phyloP scores from a whole-genome alignment of 2,113 vertebrate species.

The Dromiciops gliroides region DNA sequence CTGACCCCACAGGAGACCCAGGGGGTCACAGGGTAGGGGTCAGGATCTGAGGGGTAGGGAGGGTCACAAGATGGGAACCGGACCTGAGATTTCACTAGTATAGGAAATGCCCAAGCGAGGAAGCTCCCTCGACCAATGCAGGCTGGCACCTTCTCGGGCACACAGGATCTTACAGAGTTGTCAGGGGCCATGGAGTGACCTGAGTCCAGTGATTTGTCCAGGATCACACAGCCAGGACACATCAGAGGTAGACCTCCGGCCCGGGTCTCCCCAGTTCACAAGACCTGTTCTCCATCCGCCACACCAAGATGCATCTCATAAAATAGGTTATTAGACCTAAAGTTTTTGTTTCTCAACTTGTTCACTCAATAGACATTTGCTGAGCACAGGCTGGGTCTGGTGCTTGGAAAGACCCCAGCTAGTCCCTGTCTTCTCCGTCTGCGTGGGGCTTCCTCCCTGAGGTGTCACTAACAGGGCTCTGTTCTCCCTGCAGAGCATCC shows the following conservation, averaged over 20 bases:
- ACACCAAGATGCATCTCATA: background rate
- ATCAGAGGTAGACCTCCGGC: background rate
- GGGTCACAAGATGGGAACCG: too few relatives aligned
- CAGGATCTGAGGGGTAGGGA: too few relatives aligned
- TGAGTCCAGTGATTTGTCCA: background rate
- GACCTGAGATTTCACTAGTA: too few relatives aligned
- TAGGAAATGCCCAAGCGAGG: too few relatives aligned
- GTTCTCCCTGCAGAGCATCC: slow-evolving; percentile 54
- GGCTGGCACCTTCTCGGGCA: too few relatives aligned
- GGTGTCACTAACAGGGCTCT: background rate
- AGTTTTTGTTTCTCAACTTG: background rate
- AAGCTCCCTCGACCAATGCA: too few relatives aligned
- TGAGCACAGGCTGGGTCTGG: background rate
- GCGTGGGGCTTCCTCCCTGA: background rate
- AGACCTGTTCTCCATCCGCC: background rate
- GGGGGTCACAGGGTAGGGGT: too few relatives aligned
- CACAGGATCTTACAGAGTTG: too few relatives aligned
- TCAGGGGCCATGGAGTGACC: too few relatives aligned
- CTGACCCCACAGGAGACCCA: too few relatives aligned
- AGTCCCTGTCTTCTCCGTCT: background rate
- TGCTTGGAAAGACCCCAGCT: background rate
- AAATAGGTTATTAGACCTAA: background rate
- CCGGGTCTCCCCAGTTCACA: background rate
- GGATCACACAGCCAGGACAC: background rate
- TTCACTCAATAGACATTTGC: background rate